phyloP scores from a whole-genome alignment of 2,113 vertebrate genomes.

The Glaucidium brasilianum region DNA sequence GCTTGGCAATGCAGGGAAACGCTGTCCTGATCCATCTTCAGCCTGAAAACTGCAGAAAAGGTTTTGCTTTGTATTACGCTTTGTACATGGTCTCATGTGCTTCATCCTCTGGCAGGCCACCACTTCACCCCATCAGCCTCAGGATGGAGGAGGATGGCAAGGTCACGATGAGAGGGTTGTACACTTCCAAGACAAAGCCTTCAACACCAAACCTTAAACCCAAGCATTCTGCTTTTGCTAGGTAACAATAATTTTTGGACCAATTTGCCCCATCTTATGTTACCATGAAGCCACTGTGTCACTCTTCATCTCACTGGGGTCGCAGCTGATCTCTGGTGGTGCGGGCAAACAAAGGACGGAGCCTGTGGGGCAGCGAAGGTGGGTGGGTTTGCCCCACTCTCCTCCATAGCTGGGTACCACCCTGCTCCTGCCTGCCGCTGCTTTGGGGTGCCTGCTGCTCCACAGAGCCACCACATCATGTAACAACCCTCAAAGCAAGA shows the following conservation, averaged over 20 bases:
- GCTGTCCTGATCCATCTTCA: neutral
- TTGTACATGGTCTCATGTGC: neutral
- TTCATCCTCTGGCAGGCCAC: neutral
- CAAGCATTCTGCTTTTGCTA: neutral
- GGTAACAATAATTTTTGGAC: neutral
- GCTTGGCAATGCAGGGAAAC: neutral
- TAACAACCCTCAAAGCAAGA: neutral
- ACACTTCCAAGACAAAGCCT: neutral
- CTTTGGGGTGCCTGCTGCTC: neutral
- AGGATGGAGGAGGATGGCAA: neutral
- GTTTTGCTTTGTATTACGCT: neutral
- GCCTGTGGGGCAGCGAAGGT: neutral
- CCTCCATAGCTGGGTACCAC: neutral
- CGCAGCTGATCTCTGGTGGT: neutral
- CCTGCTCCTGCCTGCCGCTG: neutral
- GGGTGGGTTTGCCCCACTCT: neutral
- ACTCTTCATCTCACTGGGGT: neutral
- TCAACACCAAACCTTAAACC: neutral
- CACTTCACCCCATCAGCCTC: neutral
- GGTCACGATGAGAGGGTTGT: accelerated
- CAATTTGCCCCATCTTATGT: neutral
- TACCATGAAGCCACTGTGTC: neutral
- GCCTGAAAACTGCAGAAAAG: neutral
- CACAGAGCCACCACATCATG: neutral
- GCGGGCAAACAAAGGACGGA: neutral